Evolutionary conservation across 2,888 invertebrate genomes (phyloP), one percentile per base, ranked within the genome.

Genomic region (Cerceris rybyensis): DNA sequence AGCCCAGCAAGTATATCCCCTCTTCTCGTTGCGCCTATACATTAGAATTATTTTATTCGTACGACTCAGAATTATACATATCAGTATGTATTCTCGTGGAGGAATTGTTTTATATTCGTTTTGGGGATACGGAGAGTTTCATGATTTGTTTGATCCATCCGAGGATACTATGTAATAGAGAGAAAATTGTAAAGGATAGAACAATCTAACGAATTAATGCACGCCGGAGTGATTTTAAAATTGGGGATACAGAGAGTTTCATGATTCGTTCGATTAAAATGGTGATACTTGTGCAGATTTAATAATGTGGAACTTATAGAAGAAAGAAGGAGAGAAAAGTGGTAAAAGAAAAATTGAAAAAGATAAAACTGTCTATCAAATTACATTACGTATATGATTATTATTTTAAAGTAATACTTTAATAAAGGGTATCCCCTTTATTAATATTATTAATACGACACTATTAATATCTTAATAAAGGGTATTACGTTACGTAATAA

Each of bases 111-210:
- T 55, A 80, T 74, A 78, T 86, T 85, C 68, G 85, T 83, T 28
- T 28, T 80, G 84, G 82, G 86, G 86, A 86, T 85, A 85, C 87
- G 83, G n/a, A n/a, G n/a, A n/a, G n/a, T n/a, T n/a, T n/a, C n/a
- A n/a, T n/a, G n/a, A n/a, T n/a, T n/a, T n/a, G n/a, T n/a, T n/a
- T n/a, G n/a, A n/a, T n/a, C n/a, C n/a, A n/a, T n/a, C n/a, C n/a
- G n/a, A n/a, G n/a, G n/a, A n/a, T n/a, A n/a, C n/a, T n/a, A n/a
- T n/a, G n/a, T n/a, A n/a, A n/a, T n/a, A n/a, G n/a, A n/a, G n/a
- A n/a, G n/a, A n/a, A n/a, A n/a, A n/a, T n/a, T n/a, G n/a, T n/a
- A n/a, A n/a, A n/a, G n/a, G n/a, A n/a, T n/a, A n/a, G n/a, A n/a
- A n/a, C n/a, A n/a, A n/a, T n/a, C n/a, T n/a, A n/a, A n/a, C n/a